Percentiles rank a stretch among this genome's conserved stretches.
Conservation (phyloP, 1,140 invertebrate species). For the Physella acuta region DNA sequence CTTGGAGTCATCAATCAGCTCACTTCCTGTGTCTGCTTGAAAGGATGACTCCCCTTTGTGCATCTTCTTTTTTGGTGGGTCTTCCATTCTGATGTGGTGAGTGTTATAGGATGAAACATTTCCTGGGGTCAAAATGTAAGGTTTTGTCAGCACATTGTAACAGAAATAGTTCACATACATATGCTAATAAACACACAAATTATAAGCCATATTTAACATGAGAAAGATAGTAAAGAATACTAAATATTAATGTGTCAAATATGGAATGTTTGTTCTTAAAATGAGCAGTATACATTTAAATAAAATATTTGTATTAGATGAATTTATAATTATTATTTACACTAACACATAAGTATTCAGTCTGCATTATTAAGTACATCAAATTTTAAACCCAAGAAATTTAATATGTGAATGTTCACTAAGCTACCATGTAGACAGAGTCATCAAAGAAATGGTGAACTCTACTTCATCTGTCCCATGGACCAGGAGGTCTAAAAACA, state of each 20-base stretch:
- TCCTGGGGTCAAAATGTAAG: conserved; percentile 1
- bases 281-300: not conserved
- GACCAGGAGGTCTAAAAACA: too few species aligned
- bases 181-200: not conserved
- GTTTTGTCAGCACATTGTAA: too few species aligned
- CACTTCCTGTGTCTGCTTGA: conserved; percentile 1
- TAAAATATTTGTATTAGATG: not conserved
- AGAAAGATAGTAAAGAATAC: not conserved
- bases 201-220: too few species aligned
- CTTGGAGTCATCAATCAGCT: conserved; percentile 37
- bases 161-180: not conserved
- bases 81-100: conserved; percentile 8
- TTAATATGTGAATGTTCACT: too few species aligned
- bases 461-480: too few species aligned
- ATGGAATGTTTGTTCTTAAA: not conserved
- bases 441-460: too few species aligned
- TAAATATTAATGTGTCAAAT: not conserved
- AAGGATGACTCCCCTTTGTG: conserved; percentile 24
- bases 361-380: too few species aligned
- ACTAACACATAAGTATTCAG: too few species aligned
- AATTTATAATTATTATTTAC: not conserved
- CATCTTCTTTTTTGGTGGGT: conserved; percentile 25
- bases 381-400: too few species aligned
- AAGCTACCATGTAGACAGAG: too few species aligned
- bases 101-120: conserved; percentile 22